phyloP scores from a whole-genome alignment of 2,888 invertebrate species.

The Pandemis corylana region DNA sequence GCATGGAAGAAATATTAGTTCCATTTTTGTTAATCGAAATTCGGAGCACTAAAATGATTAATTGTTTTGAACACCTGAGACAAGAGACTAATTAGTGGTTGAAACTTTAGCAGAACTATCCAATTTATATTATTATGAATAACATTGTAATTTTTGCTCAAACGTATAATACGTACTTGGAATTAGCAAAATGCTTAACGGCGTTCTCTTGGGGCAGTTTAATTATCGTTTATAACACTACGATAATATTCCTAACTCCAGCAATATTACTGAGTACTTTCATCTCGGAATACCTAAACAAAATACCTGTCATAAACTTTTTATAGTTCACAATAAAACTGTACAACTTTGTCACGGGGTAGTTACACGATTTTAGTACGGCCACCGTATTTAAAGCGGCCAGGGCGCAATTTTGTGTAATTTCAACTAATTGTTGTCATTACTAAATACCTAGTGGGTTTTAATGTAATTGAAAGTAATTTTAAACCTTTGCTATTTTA shows the following conservation, averaged over 20 bases:
- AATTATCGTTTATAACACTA: not conserved
- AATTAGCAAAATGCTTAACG: not conserved
- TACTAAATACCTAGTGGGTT: slow-evolving; percentile 23
- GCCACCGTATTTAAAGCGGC: slow-evolving; percentile 28
- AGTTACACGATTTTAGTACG: slow-evolving; percentile 34
- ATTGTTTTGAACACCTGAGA: too few species aligned
- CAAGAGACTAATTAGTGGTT: too few species aligned
- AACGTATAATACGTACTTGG: not conserved
- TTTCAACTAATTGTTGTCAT: slow-evolving; percentile 34
- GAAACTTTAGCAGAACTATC: too few species aligned
- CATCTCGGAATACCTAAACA: slow-evolving; percentile 21
- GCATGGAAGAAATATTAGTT: too few species aligned
- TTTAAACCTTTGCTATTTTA: not conserved
- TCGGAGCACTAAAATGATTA: too few species aligned
- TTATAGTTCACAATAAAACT: slow-evolving; percentile 37
- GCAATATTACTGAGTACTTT: slow-evolving; percentile 9
- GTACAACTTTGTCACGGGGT: slow-evolving; percentile 34
- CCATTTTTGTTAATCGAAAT: too few species aligned
- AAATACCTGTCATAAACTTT: slow-evolving; percentile 39
- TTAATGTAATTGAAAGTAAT: slow-evolving; percentile 24
- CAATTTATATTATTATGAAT: not conserved
- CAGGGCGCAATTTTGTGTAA: slow-evolving; percentile 36
- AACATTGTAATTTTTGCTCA: not conserved
- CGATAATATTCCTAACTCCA: not conserved
- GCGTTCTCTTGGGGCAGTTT: not conserved